These are phyloP conservation scores for Hystrix brachyura DNA, from an alignment of 2,113 vertebrate species.

Conservation along the genomic window DNA sequence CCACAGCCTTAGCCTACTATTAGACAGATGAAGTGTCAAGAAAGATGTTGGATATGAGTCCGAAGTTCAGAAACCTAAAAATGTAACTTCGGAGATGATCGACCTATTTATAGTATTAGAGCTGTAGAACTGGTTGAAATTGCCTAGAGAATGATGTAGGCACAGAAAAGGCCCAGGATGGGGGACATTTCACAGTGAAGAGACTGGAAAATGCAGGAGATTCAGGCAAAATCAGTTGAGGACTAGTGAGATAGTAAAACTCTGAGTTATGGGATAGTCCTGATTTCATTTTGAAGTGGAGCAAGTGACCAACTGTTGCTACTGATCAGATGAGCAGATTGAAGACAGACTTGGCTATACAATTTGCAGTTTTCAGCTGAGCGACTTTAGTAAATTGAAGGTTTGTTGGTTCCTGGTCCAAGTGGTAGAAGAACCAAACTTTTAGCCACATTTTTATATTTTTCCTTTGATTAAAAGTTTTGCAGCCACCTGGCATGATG, in stretches of 20 bases:
- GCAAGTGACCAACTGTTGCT: not conserved
- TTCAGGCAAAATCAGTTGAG: not conserved
- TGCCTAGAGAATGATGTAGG: not conserved
- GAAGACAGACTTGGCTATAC: not conserved
- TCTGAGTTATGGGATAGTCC: not conserved
- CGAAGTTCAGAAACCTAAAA: conserved; percentile 6
- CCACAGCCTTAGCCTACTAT: not conserved
- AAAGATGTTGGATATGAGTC: not conserved
- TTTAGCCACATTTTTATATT: not conserved
- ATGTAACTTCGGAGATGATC: not conserved
- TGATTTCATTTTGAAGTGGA: not conserved
- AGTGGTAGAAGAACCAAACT: not conserved
- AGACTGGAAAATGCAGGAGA: not conserved
- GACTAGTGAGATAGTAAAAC: not conserved
- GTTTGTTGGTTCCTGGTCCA: not conserved
- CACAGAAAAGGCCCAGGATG: not conserved
- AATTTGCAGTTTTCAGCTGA: not conserved
- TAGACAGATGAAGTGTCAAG: not conserved
- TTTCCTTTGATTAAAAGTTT: conserved; percentile 4
- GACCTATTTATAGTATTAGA: not conserved
- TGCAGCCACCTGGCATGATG: not conserved
- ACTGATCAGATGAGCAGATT: not conserved
- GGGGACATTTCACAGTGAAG: not conserved
- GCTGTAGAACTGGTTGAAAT: not conserved
- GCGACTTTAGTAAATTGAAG: not conserved